These are phyloP conservation scores for Coturnix japonica DNA, from an alignment of 2,113 vertebrate species.

Conservation along the genomic window DNA sequence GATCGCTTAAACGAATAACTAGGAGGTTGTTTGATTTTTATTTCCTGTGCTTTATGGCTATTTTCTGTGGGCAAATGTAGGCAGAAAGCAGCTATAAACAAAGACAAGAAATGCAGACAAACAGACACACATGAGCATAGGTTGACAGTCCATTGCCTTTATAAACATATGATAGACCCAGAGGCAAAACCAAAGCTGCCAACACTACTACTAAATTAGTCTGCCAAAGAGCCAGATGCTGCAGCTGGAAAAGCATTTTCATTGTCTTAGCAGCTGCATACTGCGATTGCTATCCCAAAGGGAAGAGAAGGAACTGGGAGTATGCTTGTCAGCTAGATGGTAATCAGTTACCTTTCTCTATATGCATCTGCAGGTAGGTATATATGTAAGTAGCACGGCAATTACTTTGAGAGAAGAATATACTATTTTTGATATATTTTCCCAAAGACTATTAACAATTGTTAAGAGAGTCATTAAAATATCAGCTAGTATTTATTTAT, in stretches of 20 bases:
- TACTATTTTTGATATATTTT: neutral
- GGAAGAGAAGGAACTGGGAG: neutral
- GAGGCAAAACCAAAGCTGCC: conserved; percentile 56
- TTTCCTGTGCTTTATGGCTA: neutral
- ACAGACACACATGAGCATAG: neutral
- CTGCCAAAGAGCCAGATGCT: conserved; percentile 63
- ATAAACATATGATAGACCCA: conserved; percentile 59
- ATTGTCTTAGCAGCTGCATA: conserved; percentile 59
- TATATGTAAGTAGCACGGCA: neutral
- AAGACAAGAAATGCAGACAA: neutral
- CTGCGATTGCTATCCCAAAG: neutral
- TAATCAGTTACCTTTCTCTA: neutral
- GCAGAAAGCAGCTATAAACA: neutral
- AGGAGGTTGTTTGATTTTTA: neutral
- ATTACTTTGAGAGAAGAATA: neutral
- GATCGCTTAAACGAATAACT: neutral
- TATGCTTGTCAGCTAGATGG: neutral
- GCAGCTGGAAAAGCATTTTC: conserved; percentile 31
- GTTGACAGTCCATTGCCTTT: conserved; percentile 54
- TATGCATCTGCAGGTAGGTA: neutral
- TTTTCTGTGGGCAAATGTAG: neutral
- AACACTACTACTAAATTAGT: conserved; percentile 33
- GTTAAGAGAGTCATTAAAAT: neutral
- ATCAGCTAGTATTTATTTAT: neutral
- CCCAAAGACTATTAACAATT: neutral